Evolutionary conservation across 2,797 vertebrate genomes (phyloP).

Genomic region (Acanthornis magna): DNA sequence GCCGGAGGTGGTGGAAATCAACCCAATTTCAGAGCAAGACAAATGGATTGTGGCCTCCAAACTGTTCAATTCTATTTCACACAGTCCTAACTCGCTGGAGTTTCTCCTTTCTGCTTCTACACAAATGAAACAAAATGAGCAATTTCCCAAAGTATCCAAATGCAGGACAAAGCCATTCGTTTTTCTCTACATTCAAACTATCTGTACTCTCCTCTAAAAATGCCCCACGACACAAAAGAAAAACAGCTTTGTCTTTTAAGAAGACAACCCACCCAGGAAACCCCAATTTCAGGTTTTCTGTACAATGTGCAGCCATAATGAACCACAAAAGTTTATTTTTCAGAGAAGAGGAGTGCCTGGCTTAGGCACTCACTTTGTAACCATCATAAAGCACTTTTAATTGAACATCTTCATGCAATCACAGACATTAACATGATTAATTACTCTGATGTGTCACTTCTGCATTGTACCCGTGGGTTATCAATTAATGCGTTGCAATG

Average conservation of each 20-base stretch:
- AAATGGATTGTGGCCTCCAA: background rate
- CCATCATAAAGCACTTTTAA: background rate
- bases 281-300: background rate
- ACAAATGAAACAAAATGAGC: background rate
- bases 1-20: background rate
- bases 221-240: background rate
- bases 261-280: background rate
- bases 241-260: background rate
- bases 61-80: background rate
- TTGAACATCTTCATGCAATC: background rate
- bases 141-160: background rate
- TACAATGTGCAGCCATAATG: accelerated
- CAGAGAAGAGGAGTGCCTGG: background rate
- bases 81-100: background rate
- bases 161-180: background rate
- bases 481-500: accelerated
- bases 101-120: background rate
- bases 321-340: background rate
- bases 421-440: background rate
- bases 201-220: background rate
- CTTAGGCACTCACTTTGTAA: background rate
- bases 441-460: background rate
- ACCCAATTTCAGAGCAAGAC: background rate
- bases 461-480: background rate
- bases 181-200: background rate